Percentiles rank a stretch among this genome's conserved stretches.
These are phyloP conservation scores for Stenodema calcarata DNA, from an alignment of 2,888 invertebrate genomes.

Conservation along the genomic window DNA sequence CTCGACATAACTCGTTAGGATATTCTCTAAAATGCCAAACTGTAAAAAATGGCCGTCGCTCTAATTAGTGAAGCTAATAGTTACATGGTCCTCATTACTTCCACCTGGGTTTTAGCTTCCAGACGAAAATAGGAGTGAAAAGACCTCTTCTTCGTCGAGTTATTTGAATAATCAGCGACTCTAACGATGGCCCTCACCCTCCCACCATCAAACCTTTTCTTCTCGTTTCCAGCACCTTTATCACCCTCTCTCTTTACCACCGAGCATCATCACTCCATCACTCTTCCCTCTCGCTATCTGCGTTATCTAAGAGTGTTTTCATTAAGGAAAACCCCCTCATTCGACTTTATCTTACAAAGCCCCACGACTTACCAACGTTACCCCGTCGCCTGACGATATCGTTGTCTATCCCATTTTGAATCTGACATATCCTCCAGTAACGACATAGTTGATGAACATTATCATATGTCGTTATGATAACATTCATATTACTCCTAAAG, in stretches of 20 bases:
- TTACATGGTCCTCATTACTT: not conserved
- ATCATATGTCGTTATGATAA: no score
- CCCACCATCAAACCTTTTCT: not conserved
- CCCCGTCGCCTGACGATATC: not conserved
- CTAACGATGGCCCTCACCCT: not conserved
- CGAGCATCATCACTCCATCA: not conserved
- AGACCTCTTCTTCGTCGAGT: not conserved
- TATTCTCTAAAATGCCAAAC: not conserved
- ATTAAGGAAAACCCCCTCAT: not conserved
- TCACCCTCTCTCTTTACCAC: not conserved
- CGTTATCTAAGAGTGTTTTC: not conserved
- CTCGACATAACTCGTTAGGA: no score
- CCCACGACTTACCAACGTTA: no score
- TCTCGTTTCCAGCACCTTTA: not conserved
- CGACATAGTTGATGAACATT: no score
- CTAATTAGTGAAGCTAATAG: not conserved
- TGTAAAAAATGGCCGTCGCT: not conserved
- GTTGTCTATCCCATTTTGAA: no score
- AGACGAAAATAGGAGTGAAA: not conserved
- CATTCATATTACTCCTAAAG: no score
- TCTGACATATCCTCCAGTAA: no score
- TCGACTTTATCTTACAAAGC: not conserved
- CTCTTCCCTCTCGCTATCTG: not conserved
- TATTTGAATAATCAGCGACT: not conserved
- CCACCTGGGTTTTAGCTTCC: not conserved